Evolutionary conservation across 2,797 vertebrate species (phyloP).

Genomic region (Columba guinea): DNA sequence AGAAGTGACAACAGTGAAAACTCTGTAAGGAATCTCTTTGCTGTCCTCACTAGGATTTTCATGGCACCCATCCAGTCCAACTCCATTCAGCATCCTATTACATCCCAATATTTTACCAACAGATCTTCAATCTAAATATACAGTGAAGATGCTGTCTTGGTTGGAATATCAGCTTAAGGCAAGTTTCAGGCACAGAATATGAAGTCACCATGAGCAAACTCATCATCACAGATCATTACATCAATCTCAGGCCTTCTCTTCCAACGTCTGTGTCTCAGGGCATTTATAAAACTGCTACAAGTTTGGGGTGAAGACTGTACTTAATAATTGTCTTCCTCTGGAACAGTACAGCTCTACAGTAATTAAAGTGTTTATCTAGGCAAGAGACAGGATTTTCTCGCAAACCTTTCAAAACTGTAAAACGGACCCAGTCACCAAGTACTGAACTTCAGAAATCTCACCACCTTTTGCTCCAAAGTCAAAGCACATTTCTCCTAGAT

Average conservation of each 20-base stretch:
- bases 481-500: neutral
- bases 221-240: neutral
- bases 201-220: neutral
- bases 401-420: constrained; percentile 15
- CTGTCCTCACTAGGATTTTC: neutral
- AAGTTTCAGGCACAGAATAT: neutral
- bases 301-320: neutral
- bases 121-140: neutral
- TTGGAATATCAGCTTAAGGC: neutral
- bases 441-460: constrained; percentile 20
- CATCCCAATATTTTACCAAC: neutral
- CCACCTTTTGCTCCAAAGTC: neutral
- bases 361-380: constrained; percentile 15
- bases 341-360: neutral
- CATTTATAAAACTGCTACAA: neutral
- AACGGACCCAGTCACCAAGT: neutral
- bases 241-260: neutral
- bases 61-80: neutral
- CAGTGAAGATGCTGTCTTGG: neutral
- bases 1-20: neutral
- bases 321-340: neutral
- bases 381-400: constrained; percentile 13
- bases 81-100: neutral
- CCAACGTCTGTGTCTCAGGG: neutral
- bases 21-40: neutral